A percentile compares a stretch with the other conserved stretches of the same genome.
These are phyloP conservation scores for Myxocyprinus asiaticus DNA, from an alignment of 2,113 vertebrate species.

Conservation along the genomic window DNA sequence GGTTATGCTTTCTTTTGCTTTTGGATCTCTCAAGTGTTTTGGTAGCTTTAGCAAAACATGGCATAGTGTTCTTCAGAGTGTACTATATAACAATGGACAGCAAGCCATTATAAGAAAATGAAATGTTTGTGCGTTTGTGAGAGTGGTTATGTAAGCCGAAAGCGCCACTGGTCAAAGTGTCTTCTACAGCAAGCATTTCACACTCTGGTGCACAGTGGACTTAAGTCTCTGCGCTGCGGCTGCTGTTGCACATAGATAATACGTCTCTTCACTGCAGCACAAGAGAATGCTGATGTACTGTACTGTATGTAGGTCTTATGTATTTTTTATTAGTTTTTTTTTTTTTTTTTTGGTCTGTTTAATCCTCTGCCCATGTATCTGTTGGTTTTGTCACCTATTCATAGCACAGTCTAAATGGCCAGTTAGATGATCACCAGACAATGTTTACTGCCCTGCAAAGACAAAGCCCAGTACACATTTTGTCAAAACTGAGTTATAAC, in stretches of 20 bases:
- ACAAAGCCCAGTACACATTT: too few relatives aligned
- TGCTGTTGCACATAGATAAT: not conserved
- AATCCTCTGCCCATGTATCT: too few relatives aligned
- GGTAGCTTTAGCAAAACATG: not conserved
- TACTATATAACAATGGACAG: not conserved
- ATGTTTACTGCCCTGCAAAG: too few relatives aligned
- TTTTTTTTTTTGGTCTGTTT: too few relatives aligned
- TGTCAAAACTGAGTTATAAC: too few relatives aligned
- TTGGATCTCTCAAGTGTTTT: not conserved
- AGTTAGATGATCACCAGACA: too few relatives aligned
- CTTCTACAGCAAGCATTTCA: slow-evolving; percentile 13
- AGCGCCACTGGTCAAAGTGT: slow-evolving; percentile 30
- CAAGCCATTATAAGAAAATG: not conserved
- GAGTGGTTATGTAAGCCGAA: slow-evolving; percentile 29
- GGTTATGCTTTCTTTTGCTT: not conserved
- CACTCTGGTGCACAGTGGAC: slow-evolving; percentile 16
- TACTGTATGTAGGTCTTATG: too few relatives aligned
- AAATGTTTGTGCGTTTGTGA: not conserved
- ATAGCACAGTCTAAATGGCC: too few relatives aligned
- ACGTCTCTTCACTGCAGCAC: not conserved
- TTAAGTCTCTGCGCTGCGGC: slow-evolving; percentile 14
- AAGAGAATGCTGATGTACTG: not conserved
- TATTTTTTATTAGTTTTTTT: too few relatives aligned
- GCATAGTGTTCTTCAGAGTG: not conserved
- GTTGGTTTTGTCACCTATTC: too few relatives aligned